phyloP scores from a whole-genome alignment of 2,113 vertebrate genomes.

The Alosa alosa region DNA sequence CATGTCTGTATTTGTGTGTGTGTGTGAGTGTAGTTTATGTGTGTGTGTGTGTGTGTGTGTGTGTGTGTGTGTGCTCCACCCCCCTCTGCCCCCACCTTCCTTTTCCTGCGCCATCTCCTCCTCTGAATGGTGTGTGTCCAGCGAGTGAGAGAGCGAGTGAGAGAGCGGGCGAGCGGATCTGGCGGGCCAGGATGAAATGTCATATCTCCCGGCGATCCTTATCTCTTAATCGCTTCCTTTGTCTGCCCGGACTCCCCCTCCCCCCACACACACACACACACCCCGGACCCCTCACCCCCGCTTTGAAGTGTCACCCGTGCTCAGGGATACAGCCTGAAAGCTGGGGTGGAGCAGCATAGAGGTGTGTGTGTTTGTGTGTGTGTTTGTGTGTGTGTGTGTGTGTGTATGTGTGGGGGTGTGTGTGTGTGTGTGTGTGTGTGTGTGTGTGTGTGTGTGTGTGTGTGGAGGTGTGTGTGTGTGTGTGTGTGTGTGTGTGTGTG shows the following conservation, averaged over 20 bases:
- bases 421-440: not conserved
- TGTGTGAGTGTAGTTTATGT: not conserved
- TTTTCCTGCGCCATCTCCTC: conserved; percentile 71
- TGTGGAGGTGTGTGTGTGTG: too few relatives aligned
- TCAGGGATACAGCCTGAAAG: conserved; percentile 71
- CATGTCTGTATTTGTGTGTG: too few relatives aligned
- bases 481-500: too few relatives aligned
- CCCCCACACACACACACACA: conserved; percentile 61
- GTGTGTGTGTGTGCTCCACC: too few relatives aligned
- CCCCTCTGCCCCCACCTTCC: conserved; percentile 49
- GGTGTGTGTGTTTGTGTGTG: conserved; percentile 13
- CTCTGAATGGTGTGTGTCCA: conserved; percentile 86
- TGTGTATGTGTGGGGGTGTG: not conserved
- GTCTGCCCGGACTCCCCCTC: conserved; percentile 88
- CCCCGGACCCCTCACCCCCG: conserved; percentile 72
- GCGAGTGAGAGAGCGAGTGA: too few relatives aligned
- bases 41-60: conserved; percentile 24
- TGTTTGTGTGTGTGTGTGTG: conserved; percentile 14
- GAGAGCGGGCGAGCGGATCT: conserved; percentile 64
- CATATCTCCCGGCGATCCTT: conserved; percentile 93
- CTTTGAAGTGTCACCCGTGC: conserved; percentile 87
- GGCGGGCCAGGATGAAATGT: conserved; percentile 93
- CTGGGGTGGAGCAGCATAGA: conserved; percentile 12
- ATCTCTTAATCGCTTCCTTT: conserved; percentile 98
- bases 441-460: too few relatives aligned